Percentiles rank a stretch among this genome's conserved stretches.
phyloP scores from a whole-genome alignment of 2,113 vertebrate species.

The Hemiprocne comata region DNA sequence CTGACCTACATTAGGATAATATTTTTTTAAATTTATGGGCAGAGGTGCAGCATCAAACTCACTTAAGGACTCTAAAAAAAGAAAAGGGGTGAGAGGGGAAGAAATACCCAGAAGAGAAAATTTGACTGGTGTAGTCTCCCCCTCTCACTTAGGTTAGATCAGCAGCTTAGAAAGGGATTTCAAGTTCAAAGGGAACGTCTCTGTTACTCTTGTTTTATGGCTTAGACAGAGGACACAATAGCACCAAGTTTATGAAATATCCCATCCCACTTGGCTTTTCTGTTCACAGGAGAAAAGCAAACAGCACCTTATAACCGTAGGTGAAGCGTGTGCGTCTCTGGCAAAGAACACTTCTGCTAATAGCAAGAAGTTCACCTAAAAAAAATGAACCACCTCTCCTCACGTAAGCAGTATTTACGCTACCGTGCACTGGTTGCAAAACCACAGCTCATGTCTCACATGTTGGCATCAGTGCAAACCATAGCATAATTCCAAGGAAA shows the following conservation, averaged over 20 bases:
- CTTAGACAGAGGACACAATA: slow-evolving; percentile 69
- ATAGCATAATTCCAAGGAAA: neutral
- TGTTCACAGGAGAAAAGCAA: slow-evolving; percentile 27
- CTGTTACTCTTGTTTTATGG: slow-evolving; percentile 70
- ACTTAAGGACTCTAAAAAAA: slow-evolving; percentile 48
- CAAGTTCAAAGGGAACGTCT: slow-evolving; percentile 72
- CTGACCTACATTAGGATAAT: slow-evolving; percentile 76
- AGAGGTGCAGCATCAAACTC: slow-evolving; percentile 68
- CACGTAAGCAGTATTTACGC: neutral
- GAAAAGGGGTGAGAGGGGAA: neutral
- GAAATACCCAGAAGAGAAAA: slow-evolving; percentile 47
- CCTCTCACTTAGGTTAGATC: slow-evolving; percentile 59
- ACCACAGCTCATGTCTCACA: neutral
- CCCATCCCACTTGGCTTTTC: slow-evolving; percentile 48
- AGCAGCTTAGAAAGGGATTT: slow-evolving; percentile 71
- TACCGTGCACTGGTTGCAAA: neutral
- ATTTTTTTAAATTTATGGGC: slow-evolving; percentile 71
- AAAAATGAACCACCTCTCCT: neutral
- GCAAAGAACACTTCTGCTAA: neutral
- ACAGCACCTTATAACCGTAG: neutral
- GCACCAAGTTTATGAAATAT: slow-evolving; percentile 57
- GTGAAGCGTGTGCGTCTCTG: slow-evolving; percentile 10
- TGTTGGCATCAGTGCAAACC: neutral
- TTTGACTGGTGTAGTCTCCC: slow-evolving; percentile 6
- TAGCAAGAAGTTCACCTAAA: neutral